phyloP scores from a whole-genome alignment of 30 jellyfish, hydroid and myxozoan genomes.

The Hydractinia symbiolongicarpus region DNA sequence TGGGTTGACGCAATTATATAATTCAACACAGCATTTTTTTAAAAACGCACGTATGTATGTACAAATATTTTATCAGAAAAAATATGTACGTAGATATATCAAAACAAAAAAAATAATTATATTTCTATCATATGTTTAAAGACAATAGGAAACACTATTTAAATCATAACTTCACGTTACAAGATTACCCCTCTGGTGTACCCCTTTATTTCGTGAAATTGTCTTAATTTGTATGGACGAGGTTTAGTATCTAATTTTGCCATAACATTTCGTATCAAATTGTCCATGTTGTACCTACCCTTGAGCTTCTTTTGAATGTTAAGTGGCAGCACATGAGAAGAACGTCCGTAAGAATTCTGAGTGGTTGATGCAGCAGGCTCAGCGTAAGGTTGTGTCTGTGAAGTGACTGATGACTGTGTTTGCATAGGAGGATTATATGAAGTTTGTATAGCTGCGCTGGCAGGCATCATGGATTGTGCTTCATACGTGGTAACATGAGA shows the following conservation, averaged over 20 bases:
- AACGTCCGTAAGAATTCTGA: constrained; percentile 23
- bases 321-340: constrained; percentile 2
- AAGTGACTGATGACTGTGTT: background rate
- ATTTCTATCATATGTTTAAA: too few species aligned
- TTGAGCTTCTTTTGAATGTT: constrained; percentile 27
- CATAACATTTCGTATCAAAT: background rate
- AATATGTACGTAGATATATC: too few species aligned
- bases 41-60: too few species aligned
- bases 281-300: constrained; percentile 35
- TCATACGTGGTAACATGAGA: constrained; percentile 9
- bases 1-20: too few species aligned
- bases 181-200: too few species aligned
- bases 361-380: background rate
- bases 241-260: background rate
- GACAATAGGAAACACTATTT: too few species aligned
- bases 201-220: too few species aligned
- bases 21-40: too few species aligned
- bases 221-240: too few species aligned
- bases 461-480: constrained; percentile 13
- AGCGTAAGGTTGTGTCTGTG: background rate
- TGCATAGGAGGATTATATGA: background rate
- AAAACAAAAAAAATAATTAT: too few species aligned
- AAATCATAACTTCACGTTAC: too few species aligned
- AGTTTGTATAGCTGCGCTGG: background rate
- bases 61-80: too few species aligned